These are phyloP conservation scores for Zaprionus nigranus DNA, from an alignment of 1,140 invertebrate species.

Conservation along the genomic window DNA sequence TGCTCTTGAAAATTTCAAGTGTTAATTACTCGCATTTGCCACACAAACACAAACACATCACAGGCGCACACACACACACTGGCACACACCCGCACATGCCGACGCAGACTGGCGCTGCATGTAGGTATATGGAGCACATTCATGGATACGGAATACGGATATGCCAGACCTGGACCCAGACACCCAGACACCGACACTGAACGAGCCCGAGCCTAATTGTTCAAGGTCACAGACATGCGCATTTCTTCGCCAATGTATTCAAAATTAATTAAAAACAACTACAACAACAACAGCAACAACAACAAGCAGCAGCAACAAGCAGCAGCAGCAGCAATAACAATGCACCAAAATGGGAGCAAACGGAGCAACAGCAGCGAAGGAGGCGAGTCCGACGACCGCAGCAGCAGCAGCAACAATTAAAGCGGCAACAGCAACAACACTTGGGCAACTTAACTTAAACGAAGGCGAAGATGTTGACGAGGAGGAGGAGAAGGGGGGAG, in stretches of 20 bases:
- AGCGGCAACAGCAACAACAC: slow-evolving; percentile 26
- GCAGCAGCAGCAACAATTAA: slow-evolving; percentile 26
- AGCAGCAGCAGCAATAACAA: slow-evolving; percentile 35
- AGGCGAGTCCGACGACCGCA: slow-evolving; percentile 15
- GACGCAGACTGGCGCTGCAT: slow-evolving; percentile 26
- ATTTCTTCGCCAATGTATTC: slow-evolving; percentile 70
- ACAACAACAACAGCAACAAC: slow-evolving; percentile 25
- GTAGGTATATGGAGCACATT: slow-evolving; percentile 63
- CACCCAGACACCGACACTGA: slow-evolving; percentile 36
- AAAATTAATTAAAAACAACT: slow-evolving; percentile 74
- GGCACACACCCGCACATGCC: slow-evolving; percentile 6
- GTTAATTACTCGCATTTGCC: slow-evolving; percentile 75
- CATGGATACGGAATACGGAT: slow-evolving; percentile 54
- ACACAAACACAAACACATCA: slow-evolving; percentile 37
- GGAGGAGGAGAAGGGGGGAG: background rate
- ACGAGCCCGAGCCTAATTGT: slow-evolving; percentile 64
- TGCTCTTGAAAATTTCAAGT: slow-evolving; percentile 77
- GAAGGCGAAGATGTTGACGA: slow-evolving; percentile 12
- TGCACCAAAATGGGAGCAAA: slow-evolving; percentile 50
- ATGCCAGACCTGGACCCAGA: slow-evolving; percentile 54
- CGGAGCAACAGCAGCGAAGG: slow-evolving; percentile 7
- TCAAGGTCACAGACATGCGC: slow-evolving; percentile 80
- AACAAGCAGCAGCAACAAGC: too few relatives aligned
- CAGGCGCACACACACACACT: slow-evolving; percentile 16
- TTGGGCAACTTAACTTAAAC: slow-evolving; percentile 26